Evolutionary conservation across 2,797 vertebrate genomes (phyloP).

Genomic region (Borostomias antarcticus): DNA sequence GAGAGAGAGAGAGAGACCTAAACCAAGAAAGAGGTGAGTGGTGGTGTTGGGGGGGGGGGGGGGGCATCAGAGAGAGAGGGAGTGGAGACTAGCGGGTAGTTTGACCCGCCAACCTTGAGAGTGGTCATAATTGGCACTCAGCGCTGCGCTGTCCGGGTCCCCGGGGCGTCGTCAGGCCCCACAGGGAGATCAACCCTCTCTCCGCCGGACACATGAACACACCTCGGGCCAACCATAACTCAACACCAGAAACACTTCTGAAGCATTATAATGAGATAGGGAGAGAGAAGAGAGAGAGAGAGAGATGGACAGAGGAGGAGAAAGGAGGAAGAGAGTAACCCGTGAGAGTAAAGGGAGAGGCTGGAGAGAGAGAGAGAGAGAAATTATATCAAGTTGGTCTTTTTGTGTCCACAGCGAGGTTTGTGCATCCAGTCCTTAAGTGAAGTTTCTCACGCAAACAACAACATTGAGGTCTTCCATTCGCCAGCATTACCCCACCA

Average conservation of each 20-base stretch:
- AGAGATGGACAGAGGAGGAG: too few species aligned
- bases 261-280: not conserved
- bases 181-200: not conserved
- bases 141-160: conserved; percentile 63
- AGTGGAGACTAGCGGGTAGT: conserved; percentile 38
- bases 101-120: conserved; percentile 67
- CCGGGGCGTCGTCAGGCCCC: conserved; percentile 49
- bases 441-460: not conserved
- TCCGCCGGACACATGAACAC: not conserved
- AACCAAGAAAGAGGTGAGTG: conserved; percentile 13
- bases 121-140: conserved; percentile 76
- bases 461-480: too few species aligned
- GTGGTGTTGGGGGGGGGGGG: not conserved
- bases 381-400: too few species aligned
- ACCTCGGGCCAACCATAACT: too few species aligned
- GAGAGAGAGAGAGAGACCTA: conserved; percentile 14
- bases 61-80: not conserved
- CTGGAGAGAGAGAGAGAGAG: too few species aligned
- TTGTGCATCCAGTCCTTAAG: not conserved
- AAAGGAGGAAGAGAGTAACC: too few species aligned
- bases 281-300: not conserved
- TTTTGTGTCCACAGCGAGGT: too few species aligned
- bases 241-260: not conserved
- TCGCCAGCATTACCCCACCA: not conserved
- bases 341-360: too few species aligned